phyloP scores from a whole-genome alignment of 2,888 invertebrate genomes.

The Lasioglossum morio region DNA sequence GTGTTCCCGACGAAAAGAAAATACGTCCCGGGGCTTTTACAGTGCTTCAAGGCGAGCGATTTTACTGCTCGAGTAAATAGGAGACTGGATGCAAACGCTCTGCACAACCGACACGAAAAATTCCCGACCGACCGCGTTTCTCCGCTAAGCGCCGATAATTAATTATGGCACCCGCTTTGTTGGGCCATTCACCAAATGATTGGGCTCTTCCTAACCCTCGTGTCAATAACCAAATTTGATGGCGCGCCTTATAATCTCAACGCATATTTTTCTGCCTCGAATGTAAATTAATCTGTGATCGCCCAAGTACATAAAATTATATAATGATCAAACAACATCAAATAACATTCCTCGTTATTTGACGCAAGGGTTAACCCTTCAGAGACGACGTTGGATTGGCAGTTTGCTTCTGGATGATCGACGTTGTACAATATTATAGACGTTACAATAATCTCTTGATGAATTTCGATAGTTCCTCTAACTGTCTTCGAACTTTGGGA shows the following conservation, averaged over 20 bases:
- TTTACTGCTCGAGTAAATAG: conserved; percentile 67
- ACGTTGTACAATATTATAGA: too few species aligned
- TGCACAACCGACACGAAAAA: conserved; percentile 42
- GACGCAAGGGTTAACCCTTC: not conserved
- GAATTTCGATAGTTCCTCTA: not conserved
- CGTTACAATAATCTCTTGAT: not conserved
- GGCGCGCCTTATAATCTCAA: too few species aligned
- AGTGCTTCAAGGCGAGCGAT: conserved; percentile 64
- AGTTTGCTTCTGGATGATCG: too few species aligned
- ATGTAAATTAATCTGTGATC: not conserved
- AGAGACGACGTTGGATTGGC: too few species aligned
- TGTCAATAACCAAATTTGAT: not conserved
- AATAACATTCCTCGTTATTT: too few species aligned
- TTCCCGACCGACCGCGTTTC: conserved; percentile 22
- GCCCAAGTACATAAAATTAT: not conserved
- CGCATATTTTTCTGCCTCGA: not conserved
- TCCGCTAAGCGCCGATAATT: conserved; percentile 33
- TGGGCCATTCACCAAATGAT: not conserved
- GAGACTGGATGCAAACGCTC: conserved; percentile 38
- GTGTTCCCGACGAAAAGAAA: conserved; percentile 57
- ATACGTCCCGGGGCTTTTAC: conserved; percentile 54
- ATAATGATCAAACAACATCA: too few species aligned
- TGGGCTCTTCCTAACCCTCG: not conserved
- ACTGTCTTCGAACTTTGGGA: too few species aligned
- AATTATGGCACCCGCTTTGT: conserved; percentile 8